These are phyloP conservation scores for Porites australiensis DNA, from an alignment of 64 coral and sea anemone species.

Conservation along the genomic window DNA sequence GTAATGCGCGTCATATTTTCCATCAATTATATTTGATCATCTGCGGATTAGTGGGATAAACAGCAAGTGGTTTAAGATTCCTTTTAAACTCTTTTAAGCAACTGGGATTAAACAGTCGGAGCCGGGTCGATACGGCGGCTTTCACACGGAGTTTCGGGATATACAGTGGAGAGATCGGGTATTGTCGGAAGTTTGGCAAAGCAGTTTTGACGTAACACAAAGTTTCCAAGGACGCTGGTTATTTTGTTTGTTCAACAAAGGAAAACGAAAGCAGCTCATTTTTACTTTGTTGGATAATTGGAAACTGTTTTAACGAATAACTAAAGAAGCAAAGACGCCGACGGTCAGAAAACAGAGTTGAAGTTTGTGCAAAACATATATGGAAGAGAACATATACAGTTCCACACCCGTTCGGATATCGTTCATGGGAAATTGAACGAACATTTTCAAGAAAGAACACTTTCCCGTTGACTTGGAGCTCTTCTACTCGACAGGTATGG, in stretches of 20 bases:
- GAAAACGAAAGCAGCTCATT: background rate
- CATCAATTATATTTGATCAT: background rate
- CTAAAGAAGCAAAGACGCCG: slow-evolving; percentile 8
- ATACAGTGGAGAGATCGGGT: background rate
- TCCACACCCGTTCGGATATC: no score
- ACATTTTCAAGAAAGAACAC: no score
- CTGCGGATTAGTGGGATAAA: slow-evolving; percentile 23
- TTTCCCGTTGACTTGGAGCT: no score
- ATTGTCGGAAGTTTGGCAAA: slow-evolving; percentile 40
- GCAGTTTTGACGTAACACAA: slow-evolving; percentile 17
- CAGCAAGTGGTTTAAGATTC: background rate
- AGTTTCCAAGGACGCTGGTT: slow-evolving; percentile 16
- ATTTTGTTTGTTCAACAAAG: slow-evolving; percentile 11
- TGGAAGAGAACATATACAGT: no score
- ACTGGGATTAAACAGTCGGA: slow-evolving; percentile 34
- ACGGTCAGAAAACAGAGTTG: background rate
- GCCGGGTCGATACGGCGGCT: background rate
- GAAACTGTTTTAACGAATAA: background rate
- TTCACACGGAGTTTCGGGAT: slow-evolving; percentile 35
- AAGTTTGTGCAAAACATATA: background rate
- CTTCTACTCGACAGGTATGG: no score
- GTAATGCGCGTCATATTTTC: background rate
- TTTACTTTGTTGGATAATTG: background rate
- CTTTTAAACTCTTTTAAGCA: background rate
- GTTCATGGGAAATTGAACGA: no score